These are phyloP conservation scores for Sinelater perroti DNA, from an alignment of 2,888 invertebrate species.

Conservation along the genomic window DNA sequence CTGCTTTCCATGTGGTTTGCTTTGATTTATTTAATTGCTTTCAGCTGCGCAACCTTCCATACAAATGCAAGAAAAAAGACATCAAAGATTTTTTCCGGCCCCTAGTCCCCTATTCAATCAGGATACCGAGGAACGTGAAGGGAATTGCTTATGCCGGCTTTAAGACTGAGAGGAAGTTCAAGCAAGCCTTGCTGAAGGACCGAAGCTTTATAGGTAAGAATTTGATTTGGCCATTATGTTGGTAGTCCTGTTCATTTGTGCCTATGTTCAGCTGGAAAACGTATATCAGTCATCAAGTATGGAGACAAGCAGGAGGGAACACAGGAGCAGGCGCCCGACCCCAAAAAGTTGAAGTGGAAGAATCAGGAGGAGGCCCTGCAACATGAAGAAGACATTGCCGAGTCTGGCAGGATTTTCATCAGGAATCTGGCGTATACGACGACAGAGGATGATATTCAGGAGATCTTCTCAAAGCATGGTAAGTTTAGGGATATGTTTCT, in stretches of 20 bases:
- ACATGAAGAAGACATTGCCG: conserved; percentile 82
- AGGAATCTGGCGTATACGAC: conserved; percentile 89
- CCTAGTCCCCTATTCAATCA: conserved; percentile 78
- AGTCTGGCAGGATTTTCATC: conserved; percentile 92
- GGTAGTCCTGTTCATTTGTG: no score
- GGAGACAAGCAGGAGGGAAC: conserved; percentile 56
- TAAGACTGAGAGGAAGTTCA: conserved; percentile 79
- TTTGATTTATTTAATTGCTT: no score
- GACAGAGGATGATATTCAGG: conserved; percentile 85
- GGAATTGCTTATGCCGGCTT: conserved; percentile 94
- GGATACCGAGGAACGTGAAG: conserved; percentile 78
- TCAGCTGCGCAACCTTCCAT: conserved; percentile 77
- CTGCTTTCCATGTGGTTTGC: no score
- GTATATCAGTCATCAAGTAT: conserved; percentile 66
- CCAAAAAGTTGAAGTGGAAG: conserved; percentile 65
- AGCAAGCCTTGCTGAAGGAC: conserved; percentile 82
- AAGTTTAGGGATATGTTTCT: conserved; percentile 42
- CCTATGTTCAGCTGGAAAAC: conserved; percentile 65
- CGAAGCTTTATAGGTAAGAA: conserved; percentile 83
- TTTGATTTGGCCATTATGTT: no score
- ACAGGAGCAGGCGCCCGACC: conserved; percentile 49
- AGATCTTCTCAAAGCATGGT: conserved; percentile 87
- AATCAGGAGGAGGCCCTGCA: conserved; percentile 70
- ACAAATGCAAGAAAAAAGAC: conserved; percentile 82
- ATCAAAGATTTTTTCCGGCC: conserved; percentile 87